phyloP scores from a whole-genome alignment of 2,797 vertebrate species.

The Lutra lutra region DNA sequence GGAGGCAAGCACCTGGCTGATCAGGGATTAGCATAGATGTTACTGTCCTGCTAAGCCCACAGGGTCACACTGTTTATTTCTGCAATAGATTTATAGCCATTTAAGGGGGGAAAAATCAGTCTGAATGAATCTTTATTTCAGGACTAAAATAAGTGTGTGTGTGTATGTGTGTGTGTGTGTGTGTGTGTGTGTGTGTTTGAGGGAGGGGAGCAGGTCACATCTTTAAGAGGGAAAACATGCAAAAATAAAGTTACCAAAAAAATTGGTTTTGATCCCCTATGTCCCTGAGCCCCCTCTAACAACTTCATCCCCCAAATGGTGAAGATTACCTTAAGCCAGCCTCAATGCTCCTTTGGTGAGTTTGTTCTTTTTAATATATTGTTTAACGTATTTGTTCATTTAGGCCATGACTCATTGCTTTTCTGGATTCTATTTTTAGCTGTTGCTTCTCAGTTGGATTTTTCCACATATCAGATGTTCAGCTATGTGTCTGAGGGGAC shows the following conservation, averaged over 20 bases:
- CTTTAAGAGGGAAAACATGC: not conserved
- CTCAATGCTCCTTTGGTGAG: not conserved
- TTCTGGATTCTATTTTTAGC: constrained; percentile 77
- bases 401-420: constrained; percentile 76
- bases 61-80: constrained; percentile 32
- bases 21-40: constrained; percentile 64
- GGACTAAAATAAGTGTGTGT: not conserved
- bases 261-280: not conserved
- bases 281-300: not conserved
- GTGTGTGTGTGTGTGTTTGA: not conserved
- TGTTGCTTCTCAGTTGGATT: constrained; percentile 71
- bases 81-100: constrained; percentile 30
- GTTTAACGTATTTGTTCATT: constrained; percentile 64
- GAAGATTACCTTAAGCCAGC: not conserved
- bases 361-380: constrained; percentile 62
- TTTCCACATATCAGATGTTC: constrained; percentile 72
- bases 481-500: constrained; percentile 25
- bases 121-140: constrained; percentile 1
- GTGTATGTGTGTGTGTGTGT: not conserved
- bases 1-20: constrained; percentile 60
- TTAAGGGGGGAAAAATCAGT: not conserved
- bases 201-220: not conserved
- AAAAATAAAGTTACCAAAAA: constrained; percentile 2
- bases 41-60: not conserved
- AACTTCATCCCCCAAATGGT: not conserved